Conservation (phyloP, 1,140 invertebrate genomes). For the Papilio polytes region DNA sequence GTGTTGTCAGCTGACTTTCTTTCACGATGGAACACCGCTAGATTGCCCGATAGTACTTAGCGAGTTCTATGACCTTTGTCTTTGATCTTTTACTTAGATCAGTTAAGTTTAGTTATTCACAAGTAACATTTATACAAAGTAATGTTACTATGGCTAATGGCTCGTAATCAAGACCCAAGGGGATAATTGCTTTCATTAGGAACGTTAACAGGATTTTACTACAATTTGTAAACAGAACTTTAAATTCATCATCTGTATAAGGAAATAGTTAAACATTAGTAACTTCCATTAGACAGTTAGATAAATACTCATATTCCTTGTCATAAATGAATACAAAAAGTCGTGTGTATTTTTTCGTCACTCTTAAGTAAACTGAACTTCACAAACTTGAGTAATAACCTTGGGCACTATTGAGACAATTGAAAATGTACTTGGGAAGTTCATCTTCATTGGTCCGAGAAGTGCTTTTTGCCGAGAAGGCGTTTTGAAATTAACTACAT, state of each 20-base stretch:
- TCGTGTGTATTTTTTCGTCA: neutral
- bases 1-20: no score
- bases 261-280: neutral
- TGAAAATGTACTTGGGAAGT: constrained; percentile 9
- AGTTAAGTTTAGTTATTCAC: neutral
- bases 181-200: constrained; percentile 32
- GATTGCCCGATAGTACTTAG: no score
- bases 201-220: constrained; percentile 3
- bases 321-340: neutral
- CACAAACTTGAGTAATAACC: neutral
- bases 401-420: neutral
- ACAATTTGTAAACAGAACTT: constrained; percentile 4
- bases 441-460: neutral
- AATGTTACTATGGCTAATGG: constrained; percentile 16
- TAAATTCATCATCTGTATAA: neutral
- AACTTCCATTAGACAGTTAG: neutral
- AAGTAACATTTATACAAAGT: neutral
- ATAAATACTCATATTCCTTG: neutral
- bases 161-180: constrained; percentile 22
- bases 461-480: neutral
- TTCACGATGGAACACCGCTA: no score
- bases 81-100: neutral
- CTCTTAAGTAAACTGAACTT: neutral
- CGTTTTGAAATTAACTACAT: neutral
- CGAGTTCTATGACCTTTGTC: neutral